Evolutionary conservation across 2,888 invertebrate species (phyloP).

Genomic region (Synanthedon andrenaeformis): DNA sequence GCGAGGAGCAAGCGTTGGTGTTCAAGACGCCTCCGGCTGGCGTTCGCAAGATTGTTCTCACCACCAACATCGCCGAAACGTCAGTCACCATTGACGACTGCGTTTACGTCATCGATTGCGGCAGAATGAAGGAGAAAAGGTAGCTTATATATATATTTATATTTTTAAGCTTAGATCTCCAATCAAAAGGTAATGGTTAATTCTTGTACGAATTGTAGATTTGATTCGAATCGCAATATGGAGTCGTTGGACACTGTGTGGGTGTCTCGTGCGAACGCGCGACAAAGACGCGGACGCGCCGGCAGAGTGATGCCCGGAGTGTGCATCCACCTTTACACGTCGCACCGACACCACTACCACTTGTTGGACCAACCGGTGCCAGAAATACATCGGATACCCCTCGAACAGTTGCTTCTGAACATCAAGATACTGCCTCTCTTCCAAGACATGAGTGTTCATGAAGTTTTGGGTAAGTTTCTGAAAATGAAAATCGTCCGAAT

Average conservation of each 20-base stretch:
- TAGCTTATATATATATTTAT: too few species aligned
- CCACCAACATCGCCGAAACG: slow-evolving; percentile 95
- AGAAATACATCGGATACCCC: slow-evolving; percentile 89
- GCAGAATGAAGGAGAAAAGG: slow-evolving; percentile 91
- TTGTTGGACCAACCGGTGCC: slow-evolving; percentile 83
- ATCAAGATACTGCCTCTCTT: slow-evolving; percentile 76
- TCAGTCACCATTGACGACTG: slow-evolving; percentile 97
- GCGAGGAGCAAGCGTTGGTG: slow-evolving; percentile 84
- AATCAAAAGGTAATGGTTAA: too few species aligned
- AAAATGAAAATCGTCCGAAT: background rate
- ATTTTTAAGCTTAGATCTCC: too few species aligned
- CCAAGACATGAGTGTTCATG: slow-evolving; percentile 57
- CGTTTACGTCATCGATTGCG: slow-evolving; percentile 92
- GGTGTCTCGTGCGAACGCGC: slow-evolving; percentile 91
- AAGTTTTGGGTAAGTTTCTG: slow-evolving; percentile 59
- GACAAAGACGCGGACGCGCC: slow-evolving; percentile 90
- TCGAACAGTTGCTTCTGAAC: slow-evolving; percentile 84
- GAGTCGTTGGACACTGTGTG: slow-evolving; percentile 88
- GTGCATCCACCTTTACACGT: slow-evolving; percentile 88
- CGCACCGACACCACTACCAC: slow-evolving; percentile 75
- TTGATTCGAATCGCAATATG: slow-evolving; percentile 87
- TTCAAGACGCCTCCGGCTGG: slow-evolving; percentile 76
- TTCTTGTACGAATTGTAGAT: slow-evolving; percentile 44
- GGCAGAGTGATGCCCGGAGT: slow-evolving; percentile 92
- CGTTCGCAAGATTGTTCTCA: slow-evolving; percentile 86